phyloP scores from a whole-genome alignment of 2,113 vertebrate species.

The Cyprinodon variegatus region DNA sequence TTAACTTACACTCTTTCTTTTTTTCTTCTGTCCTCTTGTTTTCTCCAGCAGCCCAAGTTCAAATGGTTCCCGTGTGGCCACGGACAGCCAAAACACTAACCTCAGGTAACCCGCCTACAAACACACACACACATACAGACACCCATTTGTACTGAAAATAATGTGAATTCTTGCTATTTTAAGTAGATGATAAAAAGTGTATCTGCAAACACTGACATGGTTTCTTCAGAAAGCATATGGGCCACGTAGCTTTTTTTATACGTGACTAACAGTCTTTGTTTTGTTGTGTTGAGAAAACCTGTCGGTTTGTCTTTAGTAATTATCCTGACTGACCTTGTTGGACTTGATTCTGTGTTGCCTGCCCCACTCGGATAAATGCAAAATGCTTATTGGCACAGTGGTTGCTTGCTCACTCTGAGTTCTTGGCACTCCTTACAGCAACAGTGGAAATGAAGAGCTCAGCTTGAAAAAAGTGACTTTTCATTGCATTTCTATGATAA shows the following conservation, averaged over 20 bases:
- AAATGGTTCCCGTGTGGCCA: constrained; percentile 78
- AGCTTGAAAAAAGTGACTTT: not conserved
- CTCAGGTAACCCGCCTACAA: constrained; percentile 72
- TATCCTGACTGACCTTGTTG: constrained; percentile 31
- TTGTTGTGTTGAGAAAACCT: not conserved
- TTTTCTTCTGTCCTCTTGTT: constrained; percentile 25
- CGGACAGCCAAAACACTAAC: constrained; percentile 81
- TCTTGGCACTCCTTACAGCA: not conserved
- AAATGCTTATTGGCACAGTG: constrained; percentile 43
- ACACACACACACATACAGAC: constrained; percentile 5
- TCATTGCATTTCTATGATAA: constrained; percentile 1
- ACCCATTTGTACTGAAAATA: constrained; percentile 11
- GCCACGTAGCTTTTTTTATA: constrained; percentile 22
- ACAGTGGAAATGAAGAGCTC: constrained; percentile 13
- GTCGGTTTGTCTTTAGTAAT: constrained; percentile 50
- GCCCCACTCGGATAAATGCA: constrained; percentile 34
- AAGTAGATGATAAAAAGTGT: constrained; percentile 8
- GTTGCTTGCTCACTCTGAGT: constrained; percentile 29
- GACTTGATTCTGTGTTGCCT: constrained; percentile 4
- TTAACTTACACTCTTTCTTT: constrained; percentile 11
- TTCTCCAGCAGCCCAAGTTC: constrained; percentile 73
- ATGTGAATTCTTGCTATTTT: constrained; percentile 15
- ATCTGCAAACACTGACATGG: not conserved
- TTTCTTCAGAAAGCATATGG: constrained; percentile 20
- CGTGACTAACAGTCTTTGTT: not conserved